Percentiles rank a stretch among this genome's conserved stretches.
These are phyloP conservation scores for Beroe ovata DNA, from an alignment of 37 sponge, comb jelly and placozoan genomes.

Conservation along the genomic window DNA sequence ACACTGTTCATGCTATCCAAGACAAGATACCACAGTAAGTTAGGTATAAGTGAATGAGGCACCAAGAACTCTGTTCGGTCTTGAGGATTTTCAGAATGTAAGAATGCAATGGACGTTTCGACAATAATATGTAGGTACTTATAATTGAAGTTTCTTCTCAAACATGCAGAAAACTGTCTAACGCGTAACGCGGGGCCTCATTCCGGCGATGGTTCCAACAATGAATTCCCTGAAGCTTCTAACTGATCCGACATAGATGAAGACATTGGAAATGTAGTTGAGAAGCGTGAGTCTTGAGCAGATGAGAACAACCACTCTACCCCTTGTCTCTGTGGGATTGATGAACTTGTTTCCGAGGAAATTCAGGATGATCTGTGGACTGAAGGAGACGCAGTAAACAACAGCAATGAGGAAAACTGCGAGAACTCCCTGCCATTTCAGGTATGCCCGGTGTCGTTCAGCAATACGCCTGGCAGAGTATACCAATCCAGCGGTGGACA, in stretches of 20 bases:
- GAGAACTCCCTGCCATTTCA: constrained; percentile 29
- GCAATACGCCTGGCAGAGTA: not conserved
- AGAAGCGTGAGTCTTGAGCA: not conserved
- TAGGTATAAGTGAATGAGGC: too few species aligned
- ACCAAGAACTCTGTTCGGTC: too few species aligned
- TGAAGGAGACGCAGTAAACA: not conserved
- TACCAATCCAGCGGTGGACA: constrained; percentile 6
- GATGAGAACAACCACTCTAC: not conserved
- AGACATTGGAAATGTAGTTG: constrained; percentile 6
- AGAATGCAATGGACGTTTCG: too few species aligned
- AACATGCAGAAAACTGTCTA: too few species aligned
- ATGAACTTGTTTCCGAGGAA: constrained; percentile 1
- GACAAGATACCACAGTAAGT: constrained; percentile 65
- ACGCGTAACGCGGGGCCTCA: too few species aligned
- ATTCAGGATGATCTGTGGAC: constrained; percentile 9
- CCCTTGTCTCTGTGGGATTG: not conserved
- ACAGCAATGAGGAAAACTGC: not conserved
- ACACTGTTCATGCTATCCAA: constrained; percentile 2
- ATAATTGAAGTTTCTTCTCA: too few species aligned
- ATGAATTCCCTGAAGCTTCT: not conserved
- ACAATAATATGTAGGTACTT: too few species aligned
- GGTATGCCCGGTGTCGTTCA: not conserved
- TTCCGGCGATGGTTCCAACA: too few species aligned
- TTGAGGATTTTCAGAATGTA: too few species aligned
- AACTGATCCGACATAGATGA: not conserved